Percentiles rank a stretch among this genome's conserved stretches.
Evolutionary conservation across 2,888 invertebrate species (phyloP).

Genomic region (Caenorhabditis uteleia): DNA sequence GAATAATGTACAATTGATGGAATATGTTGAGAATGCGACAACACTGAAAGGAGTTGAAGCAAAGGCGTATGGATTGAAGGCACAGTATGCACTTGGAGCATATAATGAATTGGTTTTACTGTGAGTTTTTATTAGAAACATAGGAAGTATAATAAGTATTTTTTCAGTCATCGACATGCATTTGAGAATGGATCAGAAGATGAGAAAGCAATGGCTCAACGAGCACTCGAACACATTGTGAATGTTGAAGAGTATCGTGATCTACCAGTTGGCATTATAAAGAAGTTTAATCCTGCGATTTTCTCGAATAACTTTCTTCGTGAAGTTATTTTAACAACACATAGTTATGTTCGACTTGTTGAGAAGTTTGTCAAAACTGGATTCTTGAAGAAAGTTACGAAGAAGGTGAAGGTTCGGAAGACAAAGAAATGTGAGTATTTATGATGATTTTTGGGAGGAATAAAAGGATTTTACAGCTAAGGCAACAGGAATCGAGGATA

Average conservation of each 20-base stretch:
- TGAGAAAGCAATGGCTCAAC: constrained; percentile 36
- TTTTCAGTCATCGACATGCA: not conserved
- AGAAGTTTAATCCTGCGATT: constrained; percentile 76
- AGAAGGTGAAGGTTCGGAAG: constrained; percentile 38
- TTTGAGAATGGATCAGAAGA: constrained; percentile 15
- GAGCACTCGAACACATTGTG: constrained; percentile 50
- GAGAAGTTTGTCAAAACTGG: constrained; percentile 70
- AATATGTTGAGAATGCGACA: constrained; percentile 45
- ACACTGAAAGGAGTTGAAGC: constrained; percentile 77
- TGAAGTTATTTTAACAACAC: constrained; percentile 72
- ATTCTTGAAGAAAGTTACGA: constrained; percentile 37
- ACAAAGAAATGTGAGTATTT: constrained; percentile 9
- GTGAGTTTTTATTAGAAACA: constrained; percentile 71
- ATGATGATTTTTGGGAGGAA: constrained; percentile 39
- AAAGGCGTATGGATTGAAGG: constrained; percentile 67
- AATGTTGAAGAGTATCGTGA: constrained; percentile 65
- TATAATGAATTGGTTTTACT: constrained; percentile 86
- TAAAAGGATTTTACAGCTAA: constrained; percentile 32
- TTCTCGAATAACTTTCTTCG: constrained; percentile 75
- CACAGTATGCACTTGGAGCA: constrained; percentile 83
- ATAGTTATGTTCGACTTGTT: constrained; percentile 72
- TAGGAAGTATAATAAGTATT: not conserved
- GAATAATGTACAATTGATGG: constrained; percentile 84
- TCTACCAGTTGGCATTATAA: constrained; percentile 44
- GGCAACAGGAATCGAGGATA: constrained; percentile 14